Conservation (phyloP, 1,140 invertebrate genomes). For the Drosophila seguyi region DNA sequence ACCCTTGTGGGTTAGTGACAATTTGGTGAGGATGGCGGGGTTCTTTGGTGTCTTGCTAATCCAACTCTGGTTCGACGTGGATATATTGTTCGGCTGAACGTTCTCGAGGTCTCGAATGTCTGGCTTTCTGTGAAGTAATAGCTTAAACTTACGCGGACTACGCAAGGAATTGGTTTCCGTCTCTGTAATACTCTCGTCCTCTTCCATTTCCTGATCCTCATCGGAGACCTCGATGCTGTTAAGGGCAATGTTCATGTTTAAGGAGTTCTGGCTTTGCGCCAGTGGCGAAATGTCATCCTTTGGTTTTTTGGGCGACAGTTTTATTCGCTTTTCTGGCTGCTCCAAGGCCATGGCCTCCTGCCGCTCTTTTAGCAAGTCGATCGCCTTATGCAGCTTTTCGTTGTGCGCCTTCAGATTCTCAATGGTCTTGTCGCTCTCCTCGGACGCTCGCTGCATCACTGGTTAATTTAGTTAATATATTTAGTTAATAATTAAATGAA, state of each 20-base stretch:
- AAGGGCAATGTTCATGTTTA: conserved; percentile 76
- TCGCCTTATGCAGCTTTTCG: conserved; percentile 54
- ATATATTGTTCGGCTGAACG: conserved; percentile 26
- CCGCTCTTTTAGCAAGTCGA: conserved; percentile 43
- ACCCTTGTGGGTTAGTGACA: conserved; percentile 51
- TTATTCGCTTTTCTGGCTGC: conserved; percentile 53
- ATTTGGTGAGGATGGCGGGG: conserved; percentile 38
- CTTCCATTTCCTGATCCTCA: conserved; percentile 40
- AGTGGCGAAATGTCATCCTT: conserved; percentile 47
- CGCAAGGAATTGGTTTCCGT: conserved; percentile 34
- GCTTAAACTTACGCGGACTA: conserved; percentile 55
- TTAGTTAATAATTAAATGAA: too few species aligned
- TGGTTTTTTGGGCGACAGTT: conserved; percentile 48
- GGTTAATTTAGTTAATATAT: too few species aligned
- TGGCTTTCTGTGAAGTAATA: conserved; percentile 19
- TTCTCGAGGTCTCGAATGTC: conserved; percentile 52
- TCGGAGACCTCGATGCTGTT: conserved; percentile 56
- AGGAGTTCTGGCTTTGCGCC: conserved; percentile 54
- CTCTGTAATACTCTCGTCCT: conserved; percentile 67
- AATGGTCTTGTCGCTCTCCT: conserved; percentile 45
- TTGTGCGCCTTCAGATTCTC: conserved; percentile 41
- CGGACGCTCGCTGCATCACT: conserved; percentile 52
- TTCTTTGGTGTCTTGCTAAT: conserved; percentile 49
- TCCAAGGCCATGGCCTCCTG: conserved; percentile 10
- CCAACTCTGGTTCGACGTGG: conserved; percentile 16